phyloP scores from a whole-genome alignment of 2,888 invertebrate species.

The Agonopterix alstromeriana region DNA sequence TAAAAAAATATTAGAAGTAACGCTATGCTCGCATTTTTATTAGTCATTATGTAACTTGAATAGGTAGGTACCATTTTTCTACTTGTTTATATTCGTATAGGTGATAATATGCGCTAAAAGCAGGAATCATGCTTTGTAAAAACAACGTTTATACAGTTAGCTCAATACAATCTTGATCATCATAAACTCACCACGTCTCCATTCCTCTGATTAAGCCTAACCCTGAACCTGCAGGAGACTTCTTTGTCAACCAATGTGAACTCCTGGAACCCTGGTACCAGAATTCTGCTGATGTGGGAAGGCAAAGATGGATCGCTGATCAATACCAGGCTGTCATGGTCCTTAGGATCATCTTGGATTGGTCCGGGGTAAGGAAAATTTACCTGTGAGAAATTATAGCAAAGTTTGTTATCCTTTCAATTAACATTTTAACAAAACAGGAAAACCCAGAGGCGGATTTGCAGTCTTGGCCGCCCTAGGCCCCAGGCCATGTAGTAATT shows the following conservation, averaged over 20 bases:
- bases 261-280: slow-evolving; percentile 47
- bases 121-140: too few relatives aligned
- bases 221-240: slow-evolving; percentile 51
- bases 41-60: too few relatives aligned
- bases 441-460: too few relatives aligned
- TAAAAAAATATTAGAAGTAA: too few relatives aligned
- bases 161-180: too few relatives aligned
- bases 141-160: too few relatives aligned
- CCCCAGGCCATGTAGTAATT: too few relatives aligned
- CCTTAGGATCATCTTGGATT: slow-evolving; percentile 46
- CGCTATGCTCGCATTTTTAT: too few relatives aligned
- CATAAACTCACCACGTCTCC: slow-evolving; percentile 34
- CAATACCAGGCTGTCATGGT: slow-evolving; percentile 51
- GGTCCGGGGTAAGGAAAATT: slow-evolving; percentile 45
- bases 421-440: neutral
- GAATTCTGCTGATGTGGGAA: slow-evolving; percentile 37
- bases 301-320: slow-evolving; percentile 54
- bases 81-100: too few relatives aligned
- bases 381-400: slow-evolving; percentile 21
- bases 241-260: slow-evolving; percentile 51
- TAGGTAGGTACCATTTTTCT: too few relatives aligned
- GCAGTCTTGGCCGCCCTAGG: too few relatives aligned
- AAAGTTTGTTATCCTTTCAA: neutral
- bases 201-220: slow-evolving; percentile 29
- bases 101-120: too few relatives aligned